phyloP scores from a whole-genome alignment of 1,140 invertebrate species.

The Archegozetes longisetosus region DNA sequence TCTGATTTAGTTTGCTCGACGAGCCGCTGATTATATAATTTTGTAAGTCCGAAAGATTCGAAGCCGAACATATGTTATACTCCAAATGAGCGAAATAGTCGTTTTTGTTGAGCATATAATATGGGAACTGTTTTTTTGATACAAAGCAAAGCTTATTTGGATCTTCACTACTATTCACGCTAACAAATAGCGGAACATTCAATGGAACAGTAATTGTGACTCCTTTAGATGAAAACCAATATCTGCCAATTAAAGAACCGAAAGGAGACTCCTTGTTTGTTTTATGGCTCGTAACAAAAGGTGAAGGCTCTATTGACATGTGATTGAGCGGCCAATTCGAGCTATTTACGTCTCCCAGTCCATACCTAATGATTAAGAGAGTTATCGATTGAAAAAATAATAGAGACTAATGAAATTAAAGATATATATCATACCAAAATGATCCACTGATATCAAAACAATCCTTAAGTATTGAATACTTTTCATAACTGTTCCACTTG shows the following conservation, averaged over 20 bases:
- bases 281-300: conserved; percentile 59
- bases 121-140: conserved; percentile 47
- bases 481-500: conserved; percentile 49
- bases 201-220: conserved; percentile 57
- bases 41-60: conserved; percentile 57
- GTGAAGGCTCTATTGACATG: conserved; percentile 47
- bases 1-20: neutral
- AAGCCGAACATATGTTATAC: conserved; percentile 65
- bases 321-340: conserved; percentile 61
- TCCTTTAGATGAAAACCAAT: conserved; percentile 67
- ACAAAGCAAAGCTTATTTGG: conserved; percentile 50
- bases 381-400: neutral
- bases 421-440: conserved; percentile 26
- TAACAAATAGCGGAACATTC: conserved; percentile 54
- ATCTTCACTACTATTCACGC: conserved; percentile 23
- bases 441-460: conserved; percentile 50
- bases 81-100: conserved; percentile 48
- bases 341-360: conserved; percentile 55
- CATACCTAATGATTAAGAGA: conserved; percentile 49
- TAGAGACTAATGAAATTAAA: neutral
- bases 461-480: conserved; percentile 47
- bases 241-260: conserved; percentile 59
- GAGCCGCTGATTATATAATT: conserved; percentile 44
- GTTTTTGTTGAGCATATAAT: conserved; percentile 48
- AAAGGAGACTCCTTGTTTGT: conserved; percentile 40